A percentile compares a stretch with the other conserved stretches of the same genome.
Conservation (phyloP, 2,888 invertebrate species). For the Volucella bombylans region DNA sequence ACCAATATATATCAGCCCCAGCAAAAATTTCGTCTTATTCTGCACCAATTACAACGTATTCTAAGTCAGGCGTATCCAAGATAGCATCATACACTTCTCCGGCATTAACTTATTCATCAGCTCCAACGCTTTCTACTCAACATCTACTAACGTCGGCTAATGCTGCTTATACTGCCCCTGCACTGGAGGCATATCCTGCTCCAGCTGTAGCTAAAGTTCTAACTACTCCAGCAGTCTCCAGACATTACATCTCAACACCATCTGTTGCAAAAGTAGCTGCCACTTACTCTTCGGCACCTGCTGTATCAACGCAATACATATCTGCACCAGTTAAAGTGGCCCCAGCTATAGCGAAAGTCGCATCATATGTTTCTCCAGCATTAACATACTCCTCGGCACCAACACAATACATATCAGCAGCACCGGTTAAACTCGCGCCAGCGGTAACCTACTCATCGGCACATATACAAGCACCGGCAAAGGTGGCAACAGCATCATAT, state of each 20-base stretch:
- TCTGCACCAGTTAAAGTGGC: conserved; percentile 75
- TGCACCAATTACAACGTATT: conserved; percentile 66
- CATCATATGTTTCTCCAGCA: conserved; percentile 78
- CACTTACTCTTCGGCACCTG: conserved; percentile 78
- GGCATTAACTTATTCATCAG: conserved; percentile 62
- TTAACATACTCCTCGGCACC: conserved; percentile 74
- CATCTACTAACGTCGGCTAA: conserved; percentile 76
- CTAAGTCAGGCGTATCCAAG: too few species aligned
- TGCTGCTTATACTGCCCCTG: conserved; percentile 73
- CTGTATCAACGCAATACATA: conserved; percentile 82
- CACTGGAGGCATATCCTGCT: conserved; percentile 72
- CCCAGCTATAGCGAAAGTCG: conserved; percentile 65
- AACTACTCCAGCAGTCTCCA: conserved; percentile 59
- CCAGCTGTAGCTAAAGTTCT: conserved; percentile 58
- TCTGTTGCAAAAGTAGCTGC: conserved; percentile 21
- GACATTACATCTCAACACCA: conserved; percentile 72
- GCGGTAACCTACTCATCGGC: conserved; percentile 49
- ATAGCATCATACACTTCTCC: conserved; percentile 2
- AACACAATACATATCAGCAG: conserved; percentile 68
- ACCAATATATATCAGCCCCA: conserved; percentile 75
- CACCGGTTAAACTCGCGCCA: conserved; percentile 71
- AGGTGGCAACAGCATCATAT: conserved; percentile 73
- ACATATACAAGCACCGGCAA: conserved; percentile 66
- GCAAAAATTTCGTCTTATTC: conserved; percentile 60
- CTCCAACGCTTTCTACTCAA: conserved; percentile 81